A percentile compares a stretch with the other conserved stretches of the same genome.
These are phyloP conservation scores for Mallotus villosus DNA, from an alignment of 2,797 vertebrate species.

Conservation along the genomic window DNA sequence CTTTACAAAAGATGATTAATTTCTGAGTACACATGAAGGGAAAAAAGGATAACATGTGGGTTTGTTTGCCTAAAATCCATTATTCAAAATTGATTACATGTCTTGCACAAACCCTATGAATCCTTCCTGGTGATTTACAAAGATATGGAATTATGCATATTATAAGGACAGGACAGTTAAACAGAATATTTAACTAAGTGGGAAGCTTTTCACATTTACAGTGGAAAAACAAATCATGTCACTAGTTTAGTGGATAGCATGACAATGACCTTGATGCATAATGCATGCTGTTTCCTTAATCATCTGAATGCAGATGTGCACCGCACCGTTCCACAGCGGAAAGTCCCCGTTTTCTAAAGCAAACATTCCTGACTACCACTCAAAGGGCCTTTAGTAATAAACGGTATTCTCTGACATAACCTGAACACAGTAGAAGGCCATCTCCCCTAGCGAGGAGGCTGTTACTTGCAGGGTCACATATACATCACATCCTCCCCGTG, in stretches of 20 bases:
- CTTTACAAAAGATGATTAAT: constrained; percentile 47
- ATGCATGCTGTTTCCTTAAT: not conserved
- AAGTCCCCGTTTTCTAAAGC: not conserved
- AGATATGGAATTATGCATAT: constrained; percentile 1
- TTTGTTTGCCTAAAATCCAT: constrained; percentile 23
- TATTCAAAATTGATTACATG: constrained; percentile 18
- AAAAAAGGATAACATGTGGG: constrained; percentile 14
- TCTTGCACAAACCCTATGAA: not conserved
- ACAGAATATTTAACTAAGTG: not conserved
- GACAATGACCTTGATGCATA: constrained; percentile 8
- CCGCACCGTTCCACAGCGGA: not conserved
- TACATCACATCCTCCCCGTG: constrained; percentile 49
- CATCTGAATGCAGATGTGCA: constrained; percentile 2
- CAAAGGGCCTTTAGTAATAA: constrained; percentile 3
- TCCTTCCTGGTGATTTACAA: constrained; percentile 1
- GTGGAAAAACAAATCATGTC: constrained; percentile 1
- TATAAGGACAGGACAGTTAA: not conserved
- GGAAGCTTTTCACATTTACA: constrained; percentile 5
- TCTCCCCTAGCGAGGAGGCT: not conserved
- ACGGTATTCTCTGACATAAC: no score
- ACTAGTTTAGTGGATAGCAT: not conserved
- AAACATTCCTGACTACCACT: not conserved
- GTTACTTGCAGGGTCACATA: constrained; percentile 45
- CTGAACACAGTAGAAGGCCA: not conserved
- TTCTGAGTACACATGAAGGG: constrained; percentile 16